Evolutionary conservation across 2,888 invertebrate genomes (phyloP), one percentile per base, ranked within the genome.

Genomic region (Noctua janthe): DNA sequence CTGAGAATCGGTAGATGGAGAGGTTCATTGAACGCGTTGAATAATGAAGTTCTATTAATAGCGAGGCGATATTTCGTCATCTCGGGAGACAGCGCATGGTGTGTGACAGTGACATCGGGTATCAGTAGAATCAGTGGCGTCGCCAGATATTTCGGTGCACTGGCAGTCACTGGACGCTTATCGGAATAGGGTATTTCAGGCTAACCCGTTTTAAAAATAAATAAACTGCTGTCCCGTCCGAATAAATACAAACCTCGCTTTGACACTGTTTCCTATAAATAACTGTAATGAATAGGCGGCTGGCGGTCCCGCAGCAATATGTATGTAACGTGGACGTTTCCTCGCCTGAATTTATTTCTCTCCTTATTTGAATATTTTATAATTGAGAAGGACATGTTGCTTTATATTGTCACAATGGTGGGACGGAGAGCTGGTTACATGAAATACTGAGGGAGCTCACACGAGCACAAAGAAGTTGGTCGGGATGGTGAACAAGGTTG

Each of bases 191-290:
- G 92, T 94, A 95, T 95, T 96, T 96, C 92, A 93, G 93, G 93
- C 92, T 92, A 94, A 96, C 95, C 92, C 94, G 95, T 95, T 96
- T 93, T 92, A 94, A 95, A 96, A 96, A 96, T 95, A 97, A 97
- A 96, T 94, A 96, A 96, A 95, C 94, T 91, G 93, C 91, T 93
- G 92, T 92, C 92, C 87, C 94, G 94, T 95, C 94, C 95, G 95
- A 95, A 95, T 96, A 96, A 95, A 96, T 95, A 96, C 95, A 94
- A 94, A 93, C 93, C 94, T 91, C 94, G 94, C 93, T 96, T 96
- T 96, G 96, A 96, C 96, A 96, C 93, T 94, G 95, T 93, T 94
- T 92, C 94, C 96, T 96, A 97, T 97, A 96, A 97, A 97, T 97
- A 96, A 96, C 93, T 91, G 95, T 96, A 97, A 96, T 97, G 96